A percentile compares a stretch with the other conserved stretches of the same genome.
These are phyloP conservation scores for Drosophila micromelanica DNA, from an alignment of 1,140 invertebrate genomes.

Conservation along the genomic window DNA sequence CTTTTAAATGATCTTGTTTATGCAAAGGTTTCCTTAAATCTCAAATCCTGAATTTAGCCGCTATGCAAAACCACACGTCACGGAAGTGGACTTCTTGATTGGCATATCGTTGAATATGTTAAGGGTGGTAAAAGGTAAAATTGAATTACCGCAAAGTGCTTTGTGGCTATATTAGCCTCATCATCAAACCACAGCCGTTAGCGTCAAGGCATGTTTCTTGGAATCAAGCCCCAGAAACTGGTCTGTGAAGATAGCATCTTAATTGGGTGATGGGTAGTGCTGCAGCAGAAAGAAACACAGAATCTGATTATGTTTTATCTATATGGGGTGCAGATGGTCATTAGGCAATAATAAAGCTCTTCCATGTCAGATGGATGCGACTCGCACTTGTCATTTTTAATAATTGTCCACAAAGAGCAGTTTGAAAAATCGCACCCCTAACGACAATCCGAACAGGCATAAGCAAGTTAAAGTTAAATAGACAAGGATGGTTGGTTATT, in stretches of 20 bases:
- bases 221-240: slow-evolving; percentile 27
- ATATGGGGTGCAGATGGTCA: background rate
- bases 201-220: slow-evolving; percentile 13
- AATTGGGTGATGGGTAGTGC: slow-evolving; percentile 25
- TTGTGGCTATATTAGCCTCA: slow-evolving; percentile 40
- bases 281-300: background rate
- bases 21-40: no score
- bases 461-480: slow-evolving; percentile 7
- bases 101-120: slow-evolving; percentile 23
- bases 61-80: background rate
- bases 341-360: slow-evolving; percentile 32
- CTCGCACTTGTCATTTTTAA: slow-evolving; percentile 54
- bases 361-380: slow-evolving; percentile 4
- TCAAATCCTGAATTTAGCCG: no score
- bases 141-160: background rate
- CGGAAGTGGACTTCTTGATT: slow-evolving; percentile 4
- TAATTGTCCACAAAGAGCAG: slow-evolving; percentile 40
- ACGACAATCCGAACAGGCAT: background rate
- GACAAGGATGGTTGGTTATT: background rate
- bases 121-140: background rate
- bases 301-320: slow-evolving; percentile 13
- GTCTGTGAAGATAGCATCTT: slow-evolving; percentile 40
- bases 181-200: slow-evolving; percentile 36
- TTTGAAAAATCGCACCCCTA: slow-evolving; percentile 6
- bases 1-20: no score